Conservation (phyloP, 2,888 invertebrate species). For the Norana najaformis region DNA sequence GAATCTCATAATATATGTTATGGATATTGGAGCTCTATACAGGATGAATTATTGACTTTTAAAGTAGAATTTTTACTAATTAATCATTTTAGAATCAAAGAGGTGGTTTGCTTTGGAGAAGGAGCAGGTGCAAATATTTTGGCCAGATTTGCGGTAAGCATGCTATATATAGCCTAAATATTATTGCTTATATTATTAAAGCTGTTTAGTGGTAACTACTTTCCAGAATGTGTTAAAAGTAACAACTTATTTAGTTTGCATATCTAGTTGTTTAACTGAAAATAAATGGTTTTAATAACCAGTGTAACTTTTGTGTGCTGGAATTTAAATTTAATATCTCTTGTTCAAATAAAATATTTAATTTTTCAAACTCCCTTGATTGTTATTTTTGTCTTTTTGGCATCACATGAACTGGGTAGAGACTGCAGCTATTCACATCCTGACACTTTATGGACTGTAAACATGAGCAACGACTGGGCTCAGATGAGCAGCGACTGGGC, state of each 20-base stretch:
- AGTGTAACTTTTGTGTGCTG: not conserved
- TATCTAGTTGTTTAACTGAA: not conserved
- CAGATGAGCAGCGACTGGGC: too few species aligned
- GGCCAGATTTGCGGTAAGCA: slow-evolving; percentile 75
- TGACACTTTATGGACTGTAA: not conserved
- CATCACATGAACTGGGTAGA: not conserved
- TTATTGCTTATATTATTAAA: not conserved
- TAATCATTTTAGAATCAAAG: slow-evolving; percentile 71
- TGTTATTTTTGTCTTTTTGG: not conserved
- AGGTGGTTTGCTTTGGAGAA: slow-evolving; percentile 83
- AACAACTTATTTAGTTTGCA: not conserved
- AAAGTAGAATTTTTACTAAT: not conserved
- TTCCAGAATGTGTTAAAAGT: not conserved
- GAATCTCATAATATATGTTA: not conserved
- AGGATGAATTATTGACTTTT: not conserved
- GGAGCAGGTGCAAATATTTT: slow-evolving; percentile 86
- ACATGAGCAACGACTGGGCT: too few species aligned
- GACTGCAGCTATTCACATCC: not conserved
- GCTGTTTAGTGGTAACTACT: not conserved
- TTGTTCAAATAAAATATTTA: not conserved
- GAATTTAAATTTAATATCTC: not conserved
- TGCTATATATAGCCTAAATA: not conserved
- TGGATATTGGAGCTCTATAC: not conserved
- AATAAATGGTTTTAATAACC: not conserved
- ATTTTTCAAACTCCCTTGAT: too few species aligned